Conservation (phyloP, 1,140 invertebrate genomes). For the Nasonia longicornis region DNA sequence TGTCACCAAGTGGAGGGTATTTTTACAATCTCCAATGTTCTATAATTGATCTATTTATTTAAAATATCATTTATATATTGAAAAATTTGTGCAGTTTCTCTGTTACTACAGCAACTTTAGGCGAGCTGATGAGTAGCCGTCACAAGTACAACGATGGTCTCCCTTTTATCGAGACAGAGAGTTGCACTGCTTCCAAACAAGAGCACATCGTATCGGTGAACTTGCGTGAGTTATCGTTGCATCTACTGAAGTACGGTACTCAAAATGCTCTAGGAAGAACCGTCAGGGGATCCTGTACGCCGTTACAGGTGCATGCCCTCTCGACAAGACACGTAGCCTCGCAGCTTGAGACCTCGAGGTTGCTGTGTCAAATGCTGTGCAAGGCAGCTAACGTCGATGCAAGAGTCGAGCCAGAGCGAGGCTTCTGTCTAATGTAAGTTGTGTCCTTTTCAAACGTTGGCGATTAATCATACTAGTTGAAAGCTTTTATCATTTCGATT, state of each 20-base stretch:
- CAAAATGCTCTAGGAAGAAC: constrained; percentile 64
- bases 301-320: constrained; percentile 83
- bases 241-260: constrained; percentile 79
- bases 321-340: constrained; percentile 83
- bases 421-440: constrained; percentile 82
- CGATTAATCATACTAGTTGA: background rate
- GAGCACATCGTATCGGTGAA: constrained; percentile 90
- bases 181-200: constrained; percentile 86
- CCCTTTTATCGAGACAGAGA: constrained; percentile 86
- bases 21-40: constrained; percentile 5
- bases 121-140: constrained; percentile 65
- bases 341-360: constrained; percentile 82
- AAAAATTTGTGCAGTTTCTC: constrained; percentile 45
- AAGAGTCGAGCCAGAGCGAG: constrained; percentile 76
- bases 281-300: constrained; percentile 68
- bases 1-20: constrained; percentile 77
- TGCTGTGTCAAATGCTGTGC: constrained; percentile 80
- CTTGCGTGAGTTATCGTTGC: constrained; percentile 83
- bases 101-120: constrained; percentile 60
- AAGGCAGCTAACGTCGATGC: constrained; percentile 76
- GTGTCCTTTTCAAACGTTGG: constrained; percentile 16
- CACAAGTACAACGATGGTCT: constrained; percentile 67
- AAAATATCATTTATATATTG: background rate
- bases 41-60: constrained; percentile 6
- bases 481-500: constrained; percentile 28